phyloP scores from a whole-genome alignment of 2,797 vertebrate genomes.

The Amniataba percoides region DNA sequence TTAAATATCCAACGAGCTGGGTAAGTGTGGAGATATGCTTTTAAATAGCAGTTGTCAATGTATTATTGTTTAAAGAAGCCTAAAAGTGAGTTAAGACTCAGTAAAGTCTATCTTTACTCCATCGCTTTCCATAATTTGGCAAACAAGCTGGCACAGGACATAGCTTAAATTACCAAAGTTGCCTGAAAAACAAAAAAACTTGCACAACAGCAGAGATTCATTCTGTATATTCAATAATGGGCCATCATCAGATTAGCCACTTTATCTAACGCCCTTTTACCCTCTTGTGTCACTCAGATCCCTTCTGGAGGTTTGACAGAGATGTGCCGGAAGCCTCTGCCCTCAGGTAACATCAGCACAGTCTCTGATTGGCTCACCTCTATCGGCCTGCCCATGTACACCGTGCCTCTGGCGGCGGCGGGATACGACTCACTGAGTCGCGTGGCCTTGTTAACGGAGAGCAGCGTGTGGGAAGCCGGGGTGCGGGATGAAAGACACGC shows the following conservation, averaged over 20 bases:
- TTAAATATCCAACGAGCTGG: constrained; percentile 18
- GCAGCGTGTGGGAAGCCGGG: constrained; percentile 88
- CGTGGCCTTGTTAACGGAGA: constrained; percentile 91
- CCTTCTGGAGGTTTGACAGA: constrained; percentile 95
- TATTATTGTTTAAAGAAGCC: not conserved
- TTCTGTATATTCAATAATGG: not conserved
- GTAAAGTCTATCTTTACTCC: constrained; percentile 1
- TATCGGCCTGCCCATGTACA: constrained; percentile 96
- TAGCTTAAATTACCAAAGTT: not conserved
- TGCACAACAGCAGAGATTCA: not conserved
- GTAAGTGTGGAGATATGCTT: constrained; percentile 12
- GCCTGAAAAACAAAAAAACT: not conserved
- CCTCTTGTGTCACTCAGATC: constrained; percentile 84
- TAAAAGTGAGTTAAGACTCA: not conserved
- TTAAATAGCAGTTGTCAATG: not conserved
- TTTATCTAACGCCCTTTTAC: constrained; percentile 8
- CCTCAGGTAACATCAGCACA: constrained; percentile 87
- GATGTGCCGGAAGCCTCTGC: constrained; percentile 91
- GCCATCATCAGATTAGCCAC: not conserved
- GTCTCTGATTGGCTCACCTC: constrained; percentile 94
- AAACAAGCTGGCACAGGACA: not conserved
- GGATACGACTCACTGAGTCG: constrained; percentile 90
- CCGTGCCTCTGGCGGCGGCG: constrained; percentile 83
- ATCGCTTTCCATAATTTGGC: not conserved
- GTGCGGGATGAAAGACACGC: constrained; percentile 92